Conservation (phyloP, 2,888 invertebrate species). For the Orthosia incerta region DNA sequence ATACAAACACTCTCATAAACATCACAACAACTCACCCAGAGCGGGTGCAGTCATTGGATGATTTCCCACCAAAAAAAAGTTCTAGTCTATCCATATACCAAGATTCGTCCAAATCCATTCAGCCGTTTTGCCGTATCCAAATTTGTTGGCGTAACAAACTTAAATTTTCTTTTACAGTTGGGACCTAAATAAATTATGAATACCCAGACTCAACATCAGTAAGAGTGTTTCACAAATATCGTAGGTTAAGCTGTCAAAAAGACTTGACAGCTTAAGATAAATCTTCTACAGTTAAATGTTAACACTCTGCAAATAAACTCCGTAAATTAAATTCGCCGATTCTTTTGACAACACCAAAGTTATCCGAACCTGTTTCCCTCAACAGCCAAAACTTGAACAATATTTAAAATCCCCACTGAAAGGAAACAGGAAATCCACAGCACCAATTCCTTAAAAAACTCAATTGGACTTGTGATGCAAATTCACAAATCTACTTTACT, state of each 20-base stretch:
- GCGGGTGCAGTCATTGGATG: too few relatives aligned
- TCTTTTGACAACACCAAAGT: conserved; percentile 35
- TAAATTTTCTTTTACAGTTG: too few relatives aligned
- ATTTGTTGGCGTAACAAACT: too few relatives aligned
- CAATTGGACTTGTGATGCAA: conserved; percentile 70
- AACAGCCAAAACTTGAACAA: conserved; percentile 40
- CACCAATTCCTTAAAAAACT: conserved; percentile 65
- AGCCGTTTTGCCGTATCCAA: too few relatives aligned
- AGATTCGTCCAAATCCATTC: too few relatives aligned
- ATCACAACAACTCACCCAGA: too few relatives aligned
- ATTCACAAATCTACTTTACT: conserved; percentile 68
- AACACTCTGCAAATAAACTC: not conserved
- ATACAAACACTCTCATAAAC: too few relatives aligned
- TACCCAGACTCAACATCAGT: too few relatives aligned
- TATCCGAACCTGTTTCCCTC: conserved; percentile 12
- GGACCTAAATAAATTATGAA: too few relatives aligned
- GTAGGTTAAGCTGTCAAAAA: not conserved
- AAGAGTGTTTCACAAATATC: too few relatives aligned
- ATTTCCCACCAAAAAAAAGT: too few relatives aligned
- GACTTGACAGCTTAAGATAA: not conserved
- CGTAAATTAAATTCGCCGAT: conserved; percentile 8
- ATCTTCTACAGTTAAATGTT: conserved; percentile 10
- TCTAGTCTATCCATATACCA: too few relatives aligned
- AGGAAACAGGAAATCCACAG: conserved; percentile 48
- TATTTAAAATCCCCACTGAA: conserved; percentile 44